Evolutionary conservation across 2,113 vertebrate species (phyloP).

Genomic region (Agapornis roseicollis): DNA sequence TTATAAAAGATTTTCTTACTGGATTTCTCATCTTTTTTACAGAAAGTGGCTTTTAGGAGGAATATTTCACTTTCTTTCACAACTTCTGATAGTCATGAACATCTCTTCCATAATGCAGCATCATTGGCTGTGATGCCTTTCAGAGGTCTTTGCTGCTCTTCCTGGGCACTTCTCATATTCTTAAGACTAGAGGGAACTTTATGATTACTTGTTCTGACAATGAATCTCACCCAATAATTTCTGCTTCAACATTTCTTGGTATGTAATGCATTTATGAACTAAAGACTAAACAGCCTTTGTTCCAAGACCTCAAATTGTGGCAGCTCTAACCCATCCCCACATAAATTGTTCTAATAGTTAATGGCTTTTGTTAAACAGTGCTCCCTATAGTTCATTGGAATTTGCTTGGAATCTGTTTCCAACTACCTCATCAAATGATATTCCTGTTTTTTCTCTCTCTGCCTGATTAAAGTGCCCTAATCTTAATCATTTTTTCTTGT

Average conservation of each 20-base stretch:
- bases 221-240: constrained; percentile 9
- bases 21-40: neutral
- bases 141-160: neutral
- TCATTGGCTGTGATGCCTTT: neutral
- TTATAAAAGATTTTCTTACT: neutral
- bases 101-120: neutral
- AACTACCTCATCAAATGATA: neutral
- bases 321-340: neutral
- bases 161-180: neutral
- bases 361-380: neutral
- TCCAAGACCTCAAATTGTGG: neutral
- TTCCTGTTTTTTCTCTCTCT: neutral
- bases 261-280: neutral
- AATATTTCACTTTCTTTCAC: neutral
- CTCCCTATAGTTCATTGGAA: neutral
- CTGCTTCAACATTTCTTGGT: constrained; percentile 10
- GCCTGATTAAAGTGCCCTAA: neutral
- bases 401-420: neutral
- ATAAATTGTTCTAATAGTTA: neutral
- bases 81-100: neutral
- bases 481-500: neutral
- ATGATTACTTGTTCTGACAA: constrained; percentile 32
- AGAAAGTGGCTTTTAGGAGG: neutral
- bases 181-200: neutral
- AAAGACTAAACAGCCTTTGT: neutral